Evolutionary conservation across 2,113 vertebrate species (phyloP), one percentile per base, ranked within the genome.

Genomic region (Chunga burmeisteri): DNA sequence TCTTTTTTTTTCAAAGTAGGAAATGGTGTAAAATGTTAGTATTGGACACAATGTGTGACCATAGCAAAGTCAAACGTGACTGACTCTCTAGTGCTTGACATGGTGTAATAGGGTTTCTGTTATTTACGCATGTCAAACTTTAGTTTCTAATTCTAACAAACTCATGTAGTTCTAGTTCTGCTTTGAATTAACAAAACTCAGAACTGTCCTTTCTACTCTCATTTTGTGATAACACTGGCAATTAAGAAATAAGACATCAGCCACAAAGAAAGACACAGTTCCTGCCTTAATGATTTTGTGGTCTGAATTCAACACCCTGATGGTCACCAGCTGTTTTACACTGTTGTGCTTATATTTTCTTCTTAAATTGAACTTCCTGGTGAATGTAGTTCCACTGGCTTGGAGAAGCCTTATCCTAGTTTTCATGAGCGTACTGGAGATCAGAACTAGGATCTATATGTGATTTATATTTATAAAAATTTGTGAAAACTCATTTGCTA

Each of bases 291-390:
- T 71, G 44, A 38, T 17, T 55, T 93, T 80, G 72, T 84, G 91
- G 86, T 86, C 42, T 86, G 46, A 88, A 52, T 83, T 80, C 61
- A 78, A 78, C 16, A 83, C 34, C 26, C 44, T 75, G 63, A 83
- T 74, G 47, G 16, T 93, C 86, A 82, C 58, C 83, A 89, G 81
- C 93, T 94, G 86, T 81, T 94, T 75, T 61, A 86, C 32, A 82
- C 18, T 34, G 68, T 29, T 74, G 27, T n/a, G 81, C 12, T 86
- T 83, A 26, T 42, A 56, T 84, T 74, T 79, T 80, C 56, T n/a
- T 82, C 49, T 83, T 73, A 85, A 55, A 72, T 6, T 46, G 21
- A 30, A 67, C 26, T 49, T 72, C 19, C 34, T 59, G 2, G 9
- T 40, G 32, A 59, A 52, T n/a, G 8, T 15, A 81, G 22, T 46